A percentile compares a stretch with the other conserved stretches of the same genome.
phyloP scores from a whole-genome alignment of 2,797 vertebrate genomes.

The Pelodytes ibericus region DNA sequence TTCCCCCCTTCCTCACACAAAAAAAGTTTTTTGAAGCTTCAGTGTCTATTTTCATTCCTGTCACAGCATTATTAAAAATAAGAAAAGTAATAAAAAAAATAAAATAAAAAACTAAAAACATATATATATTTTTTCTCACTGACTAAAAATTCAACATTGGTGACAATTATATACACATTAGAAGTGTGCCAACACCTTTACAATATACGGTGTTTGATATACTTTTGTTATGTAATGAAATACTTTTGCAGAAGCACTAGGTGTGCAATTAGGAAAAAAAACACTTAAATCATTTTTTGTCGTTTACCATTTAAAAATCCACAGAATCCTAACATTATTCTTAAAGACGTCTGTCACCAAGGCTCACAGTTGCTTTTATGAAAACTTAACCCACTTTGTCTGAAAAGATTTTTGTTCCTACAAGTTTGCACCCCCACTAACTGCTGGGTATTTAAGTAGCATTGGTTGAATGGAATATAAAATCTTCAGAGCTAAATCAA shows the following conservation, averaged over 20 bases:
- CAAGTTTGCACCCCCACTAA: too few species aligned
- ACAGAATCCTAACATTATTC: background rate
- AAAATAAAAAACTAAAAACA: constrained; percentile 1
- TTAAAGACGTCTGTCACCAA: too few species aligned
- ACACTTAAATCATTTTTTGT: constrained; percentile 9
- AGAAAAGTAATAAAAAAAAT: constrained; percentile 51
- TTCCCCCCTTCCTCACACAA: constrained; percentile 1
- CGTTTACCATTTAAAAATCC: background rate
- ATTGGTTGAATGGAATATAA: constrained; percentile 8
- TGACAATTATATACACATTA: constrained; percentile 58
- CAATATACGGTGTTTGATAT: constrained; percentile 55
- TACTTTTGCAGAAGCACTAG: constrained; percentile 37
- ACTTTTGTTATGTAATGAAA: constrained; percentile 59
- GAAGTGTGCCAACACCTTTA: constrained; percentile 51
- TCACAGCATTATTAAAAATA: constrained; percentile 70
- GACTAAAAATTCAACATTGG: constrained; percentile 64
- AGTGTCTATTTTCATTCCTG: constrained; percentile 64
- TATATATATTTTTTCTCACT: constrained; percentile 56
- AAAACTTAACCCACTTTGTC: background rate
- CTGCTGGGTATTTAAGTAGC: too few species aligned
- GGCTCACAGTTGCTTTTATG: background rate
- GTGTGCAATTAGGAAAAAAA: constrained; percentile 37
- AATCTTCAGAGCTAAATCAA: constrained; percentile 13
- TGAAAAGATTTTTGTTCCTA: constrained; percentile 12
- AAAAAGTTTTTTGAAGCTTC: constrained; percentile 60